Conservation (phyloP, 2,797 vertebrate species). For the Pantherophis vulpinus region DNA sequence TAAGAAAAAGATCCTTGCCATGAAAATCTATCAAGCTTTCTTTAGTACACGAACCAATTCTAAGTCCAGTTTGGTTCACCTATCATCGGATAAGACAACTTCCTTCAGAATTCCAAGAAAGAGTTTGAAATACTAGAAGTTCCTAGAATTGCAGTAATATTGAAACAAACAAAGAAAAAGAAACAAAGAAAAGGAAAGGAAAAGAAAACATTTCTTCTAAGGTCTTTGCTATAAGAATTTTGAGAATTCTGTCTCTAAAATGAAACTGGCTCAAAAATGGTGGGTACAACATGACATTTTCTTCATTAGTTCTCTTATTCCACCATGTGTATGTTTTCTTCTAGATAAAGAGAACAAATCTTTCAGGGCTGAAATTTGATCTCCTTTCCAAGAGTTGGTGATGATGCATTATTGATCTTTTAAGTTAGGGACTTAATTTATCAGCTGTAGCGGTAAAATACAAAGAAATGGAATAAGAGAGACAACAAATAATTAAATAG, state of each 20-base stretch:
- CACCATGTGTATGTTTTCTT: background rate
- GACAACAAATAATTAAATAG: background rate
- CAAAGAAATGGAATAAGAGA: slow-evolving; percentile 4
- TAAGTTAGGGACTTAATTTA: background rate
- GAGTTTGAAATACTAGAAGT: background rate
- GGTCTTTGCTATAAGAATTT: background rate
- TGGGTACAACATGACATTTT: background rate
- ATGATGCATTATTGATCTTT: background rate
- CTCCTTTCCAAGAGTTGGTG: background rate
- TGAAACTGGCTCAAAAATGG: background rate
- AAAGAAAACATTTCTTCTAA: slow-evolving; percentile 8
- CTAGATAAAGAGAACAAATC: background rate
- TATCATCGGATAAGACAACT: background rate
- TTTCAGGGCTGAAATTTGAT: background rate
- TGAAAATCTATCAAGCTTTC: background rate
- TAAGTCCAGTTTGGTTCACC: background rate
- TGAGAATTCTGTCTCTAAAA: background rate
- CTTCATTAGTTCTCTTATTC: background rate
- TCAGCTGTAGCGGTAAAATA: background rate
- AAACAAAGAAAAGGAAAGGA: slow-evolving; percentile 21
- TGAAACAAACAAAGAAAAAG: background rate
- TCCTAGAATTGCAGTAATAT: background rate
- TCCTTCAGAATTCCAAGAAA: background rate
- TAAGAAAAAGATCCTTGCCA: background rate
- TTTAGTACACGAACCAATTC: background rate